phyloP scores from a whole-genome alignment of 2,113 vertebrate species.

The Alouatta palliata region DNA sequence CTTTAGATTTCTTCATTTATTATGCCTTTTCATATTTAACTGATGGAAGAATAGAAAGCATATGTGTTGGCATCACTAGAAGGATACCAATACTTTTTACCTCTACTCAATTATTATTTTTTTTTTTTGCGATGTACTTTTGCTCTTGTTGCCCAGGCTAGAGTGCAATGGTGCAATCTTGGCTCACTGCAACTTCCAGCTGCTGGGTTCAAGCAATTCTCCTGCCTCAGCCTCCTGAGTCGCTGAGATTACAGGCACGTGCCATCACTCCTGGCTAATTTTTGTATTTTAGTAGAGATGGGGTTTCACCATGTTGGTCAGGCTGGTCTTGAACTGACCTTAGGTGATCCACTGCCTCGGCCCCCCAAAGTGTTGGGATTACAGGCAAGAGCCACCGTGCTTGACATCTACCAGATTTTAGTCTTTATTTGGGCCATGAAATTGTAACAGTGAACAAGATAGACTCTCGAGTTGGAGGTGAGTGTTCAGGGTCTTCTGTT shows the following conservation, averaged over 20 bases:
- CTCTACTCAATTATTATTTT: neutral
- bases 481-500: neutral
- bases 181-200: neutral
- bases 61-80: neutral
- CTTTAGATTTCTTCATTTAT: conserved; percentile 25
- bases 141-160: neutral
- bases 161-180: neutral
- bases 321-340: neutral
- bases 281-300: neutral
- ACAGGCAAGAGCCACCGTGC: neutral
- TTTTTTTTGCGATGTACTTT: neutral
- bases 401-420: neutral
- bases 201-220: neutral
- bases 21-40: neutral
- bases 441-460: neutral
- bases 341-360: neutral
- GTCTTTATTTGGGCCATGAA: neutral
- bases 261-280: neutral
- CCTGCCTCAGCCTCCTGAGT: neutral
- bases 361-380: neutral
- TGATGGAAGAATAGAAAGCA: neutral
- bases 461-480: neutral
- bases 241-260: neutral
- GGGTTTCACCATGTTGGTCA: neutral
- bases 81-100: neutral